A percentile compares a stretch with the other conserved stretches of the same genome.
Conservation (phyloP, 2,888 invertebrate species). For the Agrochola macilenta region DNA sequence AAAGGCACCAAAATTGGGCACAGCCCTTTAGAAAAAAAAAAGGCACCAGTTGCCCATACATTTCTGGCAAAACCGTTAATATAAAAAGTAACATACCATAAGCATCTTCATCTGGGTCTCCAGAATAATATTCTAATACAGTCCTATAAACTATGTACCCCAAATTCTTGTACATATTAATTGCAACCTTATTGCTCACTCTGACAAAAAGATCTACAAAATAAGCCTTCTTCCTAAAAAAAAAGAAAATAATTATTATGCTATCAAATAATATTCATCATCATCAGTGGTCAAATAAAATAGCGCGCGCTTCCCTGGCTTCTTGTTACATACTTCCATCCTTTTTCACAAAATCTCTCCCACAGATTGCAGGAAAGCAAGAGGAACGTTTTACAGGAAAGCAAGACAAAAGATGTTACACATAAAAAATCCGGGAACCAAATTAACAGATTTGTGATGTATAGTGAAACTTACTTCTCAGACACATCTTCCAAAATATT, state of each 20-base stretch:
- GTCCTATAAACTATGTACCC: constrained; percentile 99
- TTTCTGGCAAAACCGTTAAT: too few species aligned
- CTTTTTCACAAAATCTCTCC: too few species aligned
- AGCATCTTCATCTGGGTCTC: constrained; percentile 99
- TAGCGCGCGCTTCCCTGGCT: too few species aligned
- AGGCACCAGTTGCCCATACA: too few species aligned
- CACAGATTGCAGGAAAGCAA: too few species aligned
- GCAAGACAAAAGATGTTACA: too few species aligned
- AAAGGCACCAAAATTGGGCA: too few species aligned
- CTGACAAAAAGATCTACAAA: constrained; percentile 99
- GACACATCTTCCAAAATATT: constrained; percentile 98
- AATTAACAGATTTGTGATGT: not conserved
- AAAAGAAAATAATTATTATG: constrained; percentile 26
- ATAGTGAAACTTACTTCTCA: constrained; percentile 92
- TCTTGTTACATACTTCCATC: too few species aligned
- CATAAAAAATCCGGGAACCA: not conserved
- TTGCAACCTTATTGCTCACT: constrained; percentile 99
- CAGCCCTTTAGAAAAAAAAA: too few species aligned
- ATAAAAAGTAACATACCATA: constrained; percentile 92
- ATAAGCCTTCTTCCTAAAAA: constrained; percentile 96
- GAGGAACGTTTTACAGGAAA: too few species aligned
- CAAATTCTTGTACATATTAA: constrained; percentile 98
- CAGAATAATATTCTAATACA: constrained; percentile 99
- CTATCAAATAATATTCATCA: not conserved
- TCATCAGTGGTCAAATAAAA: too few species aligned